Base-by-base conservation (phyloP, 2,888 invertebrate species). In the Apamea monoglypha region DNA sequence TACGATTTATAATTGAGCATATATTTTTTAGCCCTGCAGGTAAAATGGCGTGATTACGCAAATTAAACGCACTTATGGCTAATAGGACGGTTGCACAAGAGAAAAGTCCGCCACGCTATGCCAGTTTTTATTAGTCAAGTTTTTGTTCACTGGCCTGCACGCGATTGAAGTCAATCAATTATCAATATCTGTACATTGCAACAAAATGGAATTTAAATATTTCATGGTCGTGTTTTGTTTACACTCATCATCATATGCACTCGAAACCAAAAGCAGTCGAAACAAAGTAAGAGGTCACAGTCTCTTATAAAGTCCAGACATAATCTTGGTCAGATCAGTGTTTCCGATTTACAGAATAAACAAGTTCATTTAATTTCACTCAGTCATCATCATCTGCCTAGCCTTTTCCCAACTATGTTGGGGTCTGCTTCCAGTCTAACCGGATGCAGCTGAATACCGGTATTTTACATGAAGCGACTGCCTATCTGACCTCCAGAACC, bases 71-170 rank as follows among this genome's bases (percentile, higher is more conserved):
- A 76, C 29, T 80, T 78, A 87, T 53, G 66, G 76, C 21, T 78
- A 80, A n/a, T 76, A 83, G 66, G 68, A 61, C 7, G 74, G 68
- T 86, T 86, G 75, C 84, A 69, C 82, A 86, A 87, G 75, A 86
- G 67, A 71, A 75, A 64, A 63, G 56, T 69, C 47, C 32, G 56
- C 67, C 73, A 83, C 77, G 81, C 73, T 68, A 78, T 40, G 47
- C 73, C 10, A 63, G 85, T 82, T 84, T 77, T 81, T 88, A n/a
- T 36, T 7, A 16, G 40, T 18, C 47, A 79, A 69, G 66, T 85
- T 87, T 87, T 88, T 88, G 67, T 79, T 25, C 18, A 40, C 61
- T 8, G 0, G 50, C 10, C 21, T 8, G n/a, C 87, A 87, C 88
- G 88, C 87, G 77, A 85, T 73, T 44, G 61, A 10, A 59, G 14